Evolutionary conservation across 1,140 invertebrate species (phyloP), one percentile per base, ranked within the genome.

Genomic region (Ostrea edulis): DNA sequence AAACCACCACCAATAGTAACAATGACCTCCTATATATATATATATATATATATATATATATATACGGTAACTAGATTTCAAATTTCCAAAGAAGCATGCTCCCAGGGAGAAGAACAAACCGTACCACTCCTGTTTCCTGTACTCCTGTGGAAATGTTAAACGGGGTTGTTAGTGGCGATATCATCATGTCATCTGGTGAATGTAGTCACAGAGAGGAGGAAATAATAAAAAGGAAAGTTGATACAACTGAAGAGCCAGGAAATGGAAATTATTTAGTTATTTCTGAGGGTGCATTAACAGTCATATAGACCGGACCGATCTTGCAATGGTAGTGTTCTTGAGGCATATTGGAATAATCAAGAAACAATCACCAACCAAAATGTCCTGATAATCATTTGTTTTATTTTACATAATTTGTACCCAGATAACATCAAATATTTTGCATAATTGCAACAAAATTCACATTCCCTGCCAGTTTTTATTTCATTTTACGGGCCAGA

Each of bases 401-500:
- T 77, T 29, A 77, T 77, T 77, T 35, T 77, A 77, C 29, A 29
- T 35, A 77, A 77, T 77, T 77, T 25, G n/a, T 14, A 77, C 22
- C 25, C 25, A 29, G 68, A 77, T 77, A 77, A 29, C 29, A 77
- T 77, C 68, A 29, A 35, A 29, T 25, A 77, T 77, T 77, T 17
- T 77, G 25, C 68, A 29, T 77, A 77, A 29, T 77, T 14, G 22
- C 29, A 25, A 77, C 29, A 17, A 77, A 62, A 77, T 77, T 35
- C 68, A 44, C 25, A 77, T 77, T 77, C 68, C 68, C 68, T 77
- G 25, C 25, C 68, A 77, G 68, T 77, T 77, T 77, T 77, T 77
- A 77, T 77, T 77, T 77, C 68, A 77, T 8, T 35, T 25, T 77
- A 29, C 9, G 25, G 22, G 25, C 68, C 4, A 22, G 68, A 77